A percentile compares a stretch with the other conserved stretches of the same genome.
Evolutionary conservation across 1,140 invertebrate species (phyloP).

Genomic region (Temnothorax curvispinosus): DNA sequence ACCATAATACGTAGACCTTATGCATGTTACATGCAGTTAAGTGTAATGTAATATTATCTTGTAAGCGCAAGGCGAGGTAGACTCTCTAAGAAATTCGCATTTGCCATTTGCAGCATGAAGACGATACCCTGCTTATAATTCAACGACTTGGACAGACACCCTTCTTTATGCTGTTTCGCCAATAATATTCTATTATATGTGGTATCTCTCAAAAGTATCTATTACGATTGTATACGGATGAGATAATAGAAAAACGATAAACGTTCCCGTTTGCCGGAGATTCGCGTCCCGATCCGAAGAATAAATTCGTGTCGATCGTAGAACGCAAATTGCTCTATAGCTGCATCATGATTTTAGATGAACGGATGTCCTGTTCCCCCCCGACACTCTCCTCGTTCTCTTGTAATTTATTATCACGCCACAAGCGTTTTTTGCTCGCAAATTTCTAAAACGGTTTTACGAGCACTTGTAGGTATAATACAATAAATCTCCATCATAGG

Average conservation of each 20-base stretch:
- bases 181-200: conserved; percentile 31
- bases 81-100: conserved; percentile 17
- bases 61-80: background rate
- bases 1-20: background rate
- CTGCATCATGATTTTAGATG: conserved; percentile 22
- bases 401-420: background rate
- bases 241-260: conserved; percentile 1
- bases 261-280: background rate
- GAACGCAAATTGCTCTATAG: background rate
- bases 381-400: background rate
- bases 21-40: background rate
- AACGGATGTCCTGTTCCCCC: background rate
- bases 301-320: conserved; percentile 4
- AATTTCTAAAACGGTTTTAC: conserved; percentile 26
- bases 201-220: conserved; percentile 15
- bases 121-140: conserved; percentile 22
- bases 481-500: background rate
- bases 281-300: background rate
- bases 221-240: background rate
- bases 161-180: conserved; percentile 15
- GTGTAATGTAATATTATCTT: background rate
- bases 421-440: background rate
- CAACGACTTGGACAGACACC: background rate
- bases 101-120: conserved; percentile 45
- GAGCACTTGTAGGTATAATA: background rate